These are phyloP conservation scores for Thymelicus acteon DNA, from an alignment of 2,888 invertebrate species.

Conservation along the genomic window DNA sequence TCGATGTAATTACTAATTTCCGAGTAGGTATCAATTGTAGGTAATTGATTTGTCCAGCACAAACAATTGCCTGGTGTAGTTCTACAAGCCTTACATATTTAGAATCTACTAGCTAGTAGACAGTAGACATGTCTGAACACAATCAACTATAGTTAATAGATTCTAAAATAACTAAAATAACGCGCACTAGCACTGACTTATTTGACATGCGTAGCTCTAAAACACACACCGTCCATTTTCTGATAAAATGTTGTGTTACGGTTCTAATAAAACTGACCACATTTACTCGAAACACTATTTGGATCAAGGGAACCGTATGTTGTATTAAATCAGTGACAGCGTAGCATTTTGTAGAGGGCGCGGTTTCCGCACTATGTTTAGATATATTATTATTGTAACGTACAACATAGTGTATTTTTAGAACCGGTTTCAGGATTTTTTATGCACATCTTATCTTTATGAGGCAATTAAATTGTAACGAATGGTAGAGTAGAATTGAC, in stretches of 20 bases:
- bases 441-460: constrained; percentile 20
- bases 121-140: too few relatives aligned
- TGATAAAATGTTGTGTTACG: constrained; percentile 33
- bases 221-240: constrained; percentile 24
- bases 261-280: constrained; percentile 28
- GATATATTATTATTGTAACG: constrained; percentile 18
- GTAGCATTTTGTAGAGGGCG: constrained; percentile 32
- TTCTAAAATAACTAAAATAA: background rate
- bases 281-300: constrained; percentile 36
- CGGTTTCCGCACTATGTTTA: constrained; percentile 26
- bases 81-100: background rate
- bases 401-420: background rate
- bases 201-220: constrained; percentile 18
- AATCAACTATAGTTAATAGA: too few relatives aligned
- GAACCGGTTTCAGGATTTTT: constrained; percentile 7
- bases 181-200: constrained; percentile 11
- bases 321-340: constrained; percentile 35
- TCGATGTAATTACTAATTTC: too few relatives aligned
- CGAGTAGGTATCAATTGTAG: too few relatives aligned
- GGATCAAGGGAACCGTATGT: constrained; percentile 36
- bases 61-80: too few relatives aligned
- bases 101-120: background rate
- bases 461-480: constrained; percentile 35
- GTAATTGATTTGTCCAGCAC: too few relatives aligned
- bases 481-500: background rate